Conservation (phyloP, 2,888 invertebrate genomes). For the Bugulina stolonifera region DNA sequence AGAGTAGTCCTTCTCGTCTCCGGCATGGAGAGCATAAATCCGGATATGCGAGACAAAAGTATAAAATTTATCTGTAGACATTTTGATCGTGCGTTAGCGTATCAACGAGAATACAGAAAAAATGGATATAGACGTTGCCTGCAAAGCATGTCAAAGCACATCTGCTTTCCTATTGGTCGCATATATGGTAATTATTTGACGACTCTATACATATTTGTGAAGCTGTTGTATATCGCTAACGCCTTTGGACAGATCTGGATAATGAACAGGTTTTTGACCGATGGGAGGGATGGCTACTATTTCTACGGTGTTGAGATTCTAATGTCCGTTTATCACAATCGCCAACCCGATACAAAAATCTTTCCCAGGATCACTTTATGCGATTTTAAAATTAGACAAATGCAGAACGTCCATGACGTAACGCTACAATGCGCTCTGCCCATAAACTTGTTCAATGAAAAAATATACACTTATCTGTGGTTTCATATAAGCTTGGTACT, state of each 20-base stretch:
- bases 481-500: conserved; percentile 56
- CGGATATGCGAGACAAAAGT: conserved; percentile 50
- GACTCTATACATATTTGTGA: conserved; percentile 54
- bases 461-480: conserved; percentile 56
- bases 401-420: conserved; percentile 53
- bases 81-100: conserved; percentile 54
- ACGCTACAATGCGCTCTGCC: conserved; percentile 53
- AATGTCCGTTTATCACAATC: conserved; percentile 50
- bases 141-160: conserved; percentile 50
- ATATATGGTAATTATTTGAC: conserved; percentile 55
- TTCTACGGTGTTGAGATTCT: conserved; percentile 55
- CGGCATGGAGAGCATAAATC: conserved; percentile 53
- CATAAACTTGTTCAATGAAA: conserved; percentile 37
- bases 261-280: conserved; percentile 55
- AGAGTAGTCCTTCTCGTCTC: conserved; percentile 40
- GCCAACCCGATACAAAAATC: conserved; percentile 37
- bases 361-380: conserved; percentile 53
- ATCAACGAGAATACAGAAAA: conserved; percentile 52
- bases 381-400: conserved; percentile 48
- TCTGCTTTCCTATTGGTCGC: conserved; percentile 42
- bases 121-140: conserved; percentile 50
- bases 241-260: conserved; percentile 55
- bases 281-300: conserved; percentile 52
- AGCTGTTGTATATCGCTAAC: conserved; percentile 54
- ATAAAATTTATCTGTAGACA: conserved; percentile 55